These are phyloP conservation scores for Climacteris rufus DNA, from an alignment of 2,113 vertebrate genomes.

Conservation along the genomic window DNA sequence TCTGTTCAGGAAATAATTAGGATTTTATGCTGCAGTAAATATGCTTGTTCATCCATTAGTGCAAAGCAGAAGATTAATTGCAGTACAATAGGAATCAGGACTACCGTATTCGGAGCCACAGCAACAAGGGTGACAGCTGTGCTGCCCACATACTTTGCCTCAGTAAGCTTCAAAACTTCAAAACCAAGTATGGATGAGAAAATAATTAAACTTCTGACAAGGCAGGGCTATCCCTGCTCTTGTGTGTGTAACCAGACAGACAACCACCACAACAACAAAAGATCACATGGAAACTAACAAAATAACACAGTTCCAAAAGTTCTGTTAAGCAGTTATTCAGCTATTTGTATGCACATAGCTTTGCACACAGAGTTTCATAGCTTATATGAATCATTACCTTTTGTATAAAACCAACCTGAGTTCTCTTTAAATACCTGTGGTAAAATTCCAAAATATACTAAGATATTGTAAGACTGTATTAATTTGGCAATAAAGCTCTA, in stretches of 20 bases:
- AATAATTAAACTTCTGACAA: constrained; percentile 69
- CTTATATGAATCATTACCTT: background rate
- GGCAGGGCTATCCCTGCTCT: background rate
- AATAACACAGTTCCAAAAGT: background rate
- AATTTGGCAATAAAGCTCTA: background rate
- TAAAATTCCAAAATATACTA: background rate
- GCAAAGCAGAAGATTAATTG: constrained; percentile 79
- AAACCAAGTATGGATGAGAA: constrained; percentile 62
- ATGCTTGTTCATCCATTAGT: constrained; percentile 76
- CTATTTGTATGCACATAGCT: background rate
- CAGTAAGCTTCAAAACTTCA: constrained; percentile 67
- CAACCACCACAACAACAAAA: background rate
- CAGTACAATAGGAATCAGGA: constrained; percentile 73
- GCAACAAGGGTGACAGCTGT: constrained; percentile 62
- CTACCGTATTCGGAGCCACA: constrained; percentile 1
- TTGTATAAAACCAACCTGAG: background rate
- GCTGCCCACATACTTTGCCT: constrained; percentile 67
- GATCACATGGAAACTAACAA: background rate
- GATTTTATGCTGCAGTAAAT: constrained; percentile 80
- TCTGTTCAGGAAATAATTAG: constrained; percentile 80
- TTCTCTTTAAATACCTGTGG: background rate
- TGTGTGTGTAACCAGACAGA: background rate
- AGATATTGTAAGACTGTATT: background rate
- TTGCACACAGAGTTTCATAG: background rate
- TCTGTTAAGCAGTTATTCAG: background rate